phyloP scores from a whole-genome alignment of 2,113 vertebrate genomes.

The Solea solea region DNA sequence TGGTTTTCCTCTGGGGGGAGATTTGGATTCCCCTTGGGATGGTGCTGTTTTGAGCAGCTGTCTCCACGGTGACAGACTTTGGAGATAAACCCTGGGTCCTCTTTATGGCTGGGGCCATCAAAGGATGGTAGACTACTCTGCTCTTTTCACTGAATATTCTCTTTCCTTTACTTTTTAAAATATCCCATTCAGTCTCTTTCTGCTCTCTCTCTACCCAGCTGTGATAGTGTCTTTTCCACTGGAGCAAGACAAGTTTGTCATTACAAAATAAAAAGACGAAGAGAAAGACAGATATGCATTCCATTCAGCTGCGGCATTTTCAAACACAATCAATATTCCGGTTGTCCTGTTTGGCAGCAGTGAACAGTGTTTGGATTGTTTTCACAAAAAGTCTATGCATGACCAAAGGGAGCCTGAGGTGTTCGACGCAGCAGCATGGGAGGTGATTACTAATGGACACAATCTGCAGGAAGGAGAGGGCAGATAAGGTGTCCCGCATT shows the following conservation, averaged over 20 bases:
- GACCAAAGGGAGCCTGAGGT: constrained; percentile 16
- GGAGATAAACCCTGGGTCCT: constrained; percentile 67
- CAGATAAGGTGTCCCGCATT: constrained; percentile 21
- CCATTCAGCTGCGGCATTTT: constrained; percentile 50
- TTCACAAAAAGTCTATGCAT: constrained; percentile 7
- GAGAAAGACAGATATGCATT: background rate
- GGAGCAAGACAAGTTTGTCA: constrained; percentile 11
- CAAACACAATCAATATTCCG: constrained; percentile 50
- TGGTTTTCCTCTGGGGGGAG: constrained; percentile 27
- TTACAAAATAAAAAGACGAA: background rate
- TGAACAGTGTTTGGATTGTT: background rate
- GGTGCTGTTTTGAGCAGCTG: constrained; percentile 78
- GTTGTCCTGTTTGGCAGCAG: constrained; percentile 21
- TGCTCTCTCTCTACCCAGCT: constrained; percentile 30
- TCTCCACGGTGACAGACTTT: constrained; percentile 77
- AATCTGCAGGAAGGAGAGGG: constrained; percentile 3
- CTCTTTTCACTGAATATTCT: constrained; percentile 56
- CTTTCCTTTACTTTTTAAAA: background rate
- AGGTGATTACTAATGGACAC: constrained; percentile 52
- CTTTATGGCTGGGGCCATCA: constrained; percentile 63
- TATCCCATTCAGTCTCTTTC: constrained; percentile 30
- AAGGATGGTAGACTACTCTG: constrained; percentile 60
- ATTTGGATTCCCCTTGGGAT: constrained; percentile 65
- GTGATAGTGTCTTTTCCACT: constrained; percentile 27
- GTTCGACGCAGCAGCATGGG: constrained; percentile 19